These are phyloP conservation scores for Sacculina carcini DNA, from an alignment of 2,888 invertebrate species.

Conservation along the genomic window DNA sequence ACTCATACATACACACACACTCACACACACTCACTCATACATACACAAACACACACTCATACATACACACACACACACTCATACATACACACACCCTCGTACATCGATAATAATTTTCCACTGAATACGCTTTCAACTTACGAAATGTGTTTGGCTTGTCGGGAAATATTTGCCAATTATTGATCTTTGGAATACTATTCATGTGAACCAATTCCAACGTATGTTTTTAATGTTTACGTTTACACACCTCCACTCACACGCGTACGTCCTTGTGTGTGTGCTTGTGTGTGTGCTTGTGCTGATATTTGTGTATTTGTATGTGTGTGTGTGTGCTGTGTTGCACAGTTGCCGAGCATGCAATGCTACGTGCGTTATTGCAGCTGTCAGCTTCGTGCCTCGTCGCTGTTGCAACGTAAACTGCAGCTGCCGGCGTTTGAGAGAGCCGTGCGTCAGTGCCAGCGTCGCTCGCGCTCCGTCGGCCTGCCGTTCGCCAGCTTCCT, in stretches of 20 bases:
- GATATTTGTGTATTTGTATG: neutral
- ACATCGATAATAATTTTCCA: too few relatives aligned
- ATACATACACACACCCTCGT: too few relatives aligned
- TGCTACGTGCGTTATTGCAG: conserved; percentile 46
- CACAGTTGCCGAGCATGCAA: conserved; percentile 39
- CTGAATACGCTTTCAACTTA: too few relatives aligned
- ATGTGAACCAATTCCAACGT: neutral
- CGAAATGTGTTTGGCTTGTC: too few relatives aligned
- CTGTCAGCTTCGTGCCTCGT: conserved; percentile 40
- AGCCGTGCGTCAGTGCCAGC: conserved; percentile 33
- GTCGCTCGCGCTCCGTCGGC: conserved; percentile 36
- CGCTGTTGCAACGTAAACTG: conserved; percentile 34
- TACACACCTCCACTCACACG: neutral
- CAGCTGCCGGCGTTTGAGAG: conserved; percentile 28
- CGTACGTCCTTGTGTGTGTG: neutral
- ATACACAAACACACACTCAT: too few relatives aligned
- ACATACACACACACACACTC: too few relatives aligned
- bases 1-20: too few relatives aligned
- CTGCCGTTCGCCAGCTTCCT: conserved; percentile 46
- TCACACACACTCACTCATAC: too few relatives aligned
- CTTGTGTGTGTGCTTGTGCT: neutral
- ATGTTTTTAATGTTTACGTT: neutral
- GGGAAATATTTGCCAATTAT: too few relatives aligned
- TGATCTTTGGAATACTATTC: too few relatives aligned
- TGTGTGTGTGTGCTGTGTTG: conserved; percentile 12